Base-by-base conservation (phyloP, 2,888 invertebrate species). In the Andrena hattorfiana region DNA sequence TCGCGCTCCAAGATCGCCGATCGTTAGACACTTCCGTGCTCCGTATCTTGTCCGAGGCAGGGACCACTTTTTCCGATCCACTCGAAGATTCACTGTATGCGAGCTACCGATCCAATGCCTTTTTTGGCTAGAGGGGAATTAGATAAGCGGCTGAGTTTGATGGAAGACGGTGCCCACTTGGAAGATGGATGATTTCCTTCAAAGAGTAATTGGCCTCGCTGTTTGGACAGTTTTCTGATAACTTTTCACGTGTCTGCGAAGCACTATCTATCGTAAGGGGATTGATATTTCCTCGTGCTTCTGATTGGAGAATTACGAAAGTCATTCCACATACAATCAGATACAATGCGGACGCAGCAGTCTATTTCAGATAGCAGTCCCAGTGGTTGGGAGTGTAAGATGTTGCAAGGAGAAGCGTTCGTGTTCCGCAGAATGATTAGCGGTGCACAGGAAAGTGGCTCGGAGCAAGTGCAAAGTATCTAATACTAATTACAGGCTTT, bases 1-100 rank as follows among this genome's bases (percentile, higher is more conserved):
- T 88, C 87, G 88, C 89, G 88, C 86, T 83, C 81, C 69, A 71
- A 89, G 89, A 90, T 90, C 89, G 84, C 88, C 86, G 85, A 90
- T 90, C 89, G 84, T 84, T 87, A 87, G 85, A 81, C 90, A 90
- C 90, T 90, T 90, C 90, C 83, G 83, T 76, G 76, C 76, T 76
- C 66, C 66, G 42, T 69, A 71, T 51, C 82, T 75, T 60, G 66
- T 75, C 71, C 49, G 67, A 30, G 68, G n/a, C 48, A 16, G 48
- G 30, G 80, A 62, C 71, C 48, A 79, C 23, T 63, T 72, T 81
- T 68, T 81, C n/a, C 63, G 51, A 70, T 76, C 62, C 30, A 13
- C n/a, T 42, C 7, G 10, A 16, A 42, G 56, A 56, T 69, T 32
- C 26, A 8, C 23, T 23, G 49, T 64, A 23, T 71, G 51, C 54